Conservation (phyloP, 2,113 vertebrate species). For the Pica pica region DNA sequence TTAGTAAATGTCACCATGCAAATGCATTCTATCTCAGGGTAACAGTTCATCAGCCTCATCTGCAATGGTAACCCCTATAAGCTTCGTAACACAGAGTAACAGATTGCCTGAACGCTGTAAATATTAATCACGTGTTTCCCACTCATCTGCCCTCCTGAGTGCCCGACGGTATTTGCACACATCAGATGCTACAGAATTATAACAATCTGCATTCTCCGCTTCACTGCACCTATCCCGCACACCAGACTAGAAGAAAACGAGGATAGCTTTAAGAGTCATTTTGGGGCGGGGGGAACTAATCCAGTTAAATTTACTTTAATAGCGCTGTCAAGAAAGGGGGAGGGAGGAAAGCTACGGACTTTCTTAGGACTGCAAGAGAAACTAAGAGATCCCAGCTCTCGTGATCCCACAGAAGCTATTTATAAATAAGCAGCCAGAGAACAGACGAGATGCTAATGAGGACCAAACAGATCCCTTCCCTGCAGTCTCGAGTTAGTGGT, state of each 20-base stretch:
- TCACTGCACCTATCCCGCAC: neutral
- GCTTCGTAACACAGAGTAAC: neutral
- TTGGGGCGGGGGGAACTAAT: neutral
- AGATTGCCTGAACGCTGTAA: neutral
- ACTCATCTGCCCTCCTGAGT: neutral
- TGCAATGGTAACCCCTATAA: neutral
- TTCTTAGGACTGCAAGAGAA: neutral
- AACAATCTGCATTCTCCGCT: neutral
- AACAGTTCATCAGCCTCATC: neutral
- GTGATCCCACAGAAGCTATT: neutral
- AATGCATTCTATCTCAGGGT: neutral
- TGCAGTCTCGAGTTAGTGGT: neutral
- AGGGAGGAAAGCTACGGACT: neutral
- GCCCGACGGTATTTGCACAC: neutral
- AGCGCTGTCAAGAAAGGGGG: neutral
- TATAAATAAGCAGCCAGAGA: neutral
- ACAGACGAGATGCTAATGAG: neutral
- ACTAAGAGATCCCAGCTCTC: neutral
- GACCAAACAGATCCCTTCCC: neutral
- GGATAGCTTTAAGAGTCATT: neutral
- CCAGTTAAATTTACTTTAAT: neutral
- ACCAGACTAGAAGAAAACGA: neutral
- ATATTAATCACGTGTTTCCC: conserved; percentile 12
- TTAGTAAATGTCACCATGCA: neutral
- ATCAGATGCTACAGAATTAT: neutral